Evolutionary conservation across 64 coral and sea anemone species (phyloP), one percentile per base, ranked within the genome.

Genomic region (Exaiptasia diaphana): DNA sequence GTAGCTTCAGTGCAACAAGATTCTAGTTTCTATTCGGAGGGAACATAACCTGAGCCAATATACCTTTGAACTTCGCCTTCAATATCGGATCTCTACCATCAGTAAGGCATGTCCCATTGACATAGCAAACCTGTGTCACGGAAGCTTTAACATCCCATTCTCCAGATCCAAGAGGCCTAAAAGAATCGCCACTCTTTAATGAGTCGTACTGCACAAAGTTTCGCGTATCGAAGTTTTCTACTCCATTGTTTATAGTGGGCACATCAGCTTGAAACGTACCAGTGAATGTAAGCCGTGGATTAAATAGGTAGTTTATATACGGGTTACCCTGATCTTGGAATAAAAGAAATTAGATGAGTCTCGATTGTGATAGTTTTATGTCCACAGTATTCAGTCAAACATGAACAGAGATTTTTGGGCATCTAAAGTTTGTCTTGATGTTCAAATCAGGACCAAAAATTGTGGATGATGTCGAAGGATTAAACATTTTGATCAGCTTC

Each of bases 201-300:
- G n/a, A n/a, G n/a, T n/a, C n/a, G n/a, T n/a, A n/a, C n/a, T n/a
- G n/a, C n/a, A n/a, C 25, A 70, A 83, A 55, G 1, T 25, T 53
- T 0, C 31, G 45, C 3, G 65, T 70, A 22, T 83, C 14, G 52
- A 69, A 83, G 24, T 71, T 70, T 1, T 8, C 10, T 26, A 34
- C 42, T 52, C 40, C 20, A 35, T 83, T 83, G 46, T 83, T 83
- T 4, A 83, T 42, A 1, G 80, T 83, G 46, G 29, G 37, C 10
- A 83, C 49, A 40, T 83, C 80, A 12, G 64, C 63, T 25, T 22
- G 62, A n/a, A 38, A 83, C 1, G 20, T 71, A 2, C 80, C 80
- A 56, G 17, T 83, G 21, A 83, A 83, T 37, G 61, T 55, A 39
- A 83, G 46, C 31, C 64, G 80, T 83, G 80, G 80, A 41, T 41